Evolutionary conservation across 1,140 invertebrate genomes (phyloP).

Genomic region (Drosophila teissieri): DNA sequence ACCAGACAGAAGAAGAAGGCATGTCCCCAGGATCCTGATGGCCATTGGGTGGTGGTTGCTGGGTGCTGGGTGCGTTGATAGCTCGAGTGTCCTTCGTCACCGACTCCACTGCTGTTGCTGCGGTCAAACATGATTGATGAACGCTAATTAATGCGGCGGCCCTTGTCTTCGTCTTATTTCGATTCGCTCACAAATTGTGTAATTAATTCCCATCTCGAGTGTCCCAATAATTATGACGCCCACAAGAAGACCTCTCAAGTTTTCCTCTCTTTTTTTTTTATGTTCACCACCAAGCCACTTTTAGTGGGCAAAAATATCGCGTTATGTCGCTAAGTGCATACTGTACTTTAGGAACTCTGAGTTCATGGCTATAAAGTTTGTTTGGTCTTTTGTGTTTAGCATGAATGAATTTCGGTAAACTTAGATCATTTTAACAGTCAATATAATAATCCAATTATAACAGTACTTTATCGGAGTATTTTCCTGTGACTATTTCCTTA

Average conservation of each 20-base stretch:
- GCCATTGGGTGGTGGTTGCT: constrained; percentile 10
- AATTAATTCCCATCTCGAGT: constrained; percentile 78
- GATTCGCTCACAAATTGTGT: constrained; percentile 62
- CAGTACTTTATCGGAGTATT: not conserved
- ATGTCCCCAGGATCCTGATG: constrained; percentile 11
- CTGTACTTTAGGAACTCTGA: not conserved
- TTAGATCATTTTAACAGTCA: not conserved
- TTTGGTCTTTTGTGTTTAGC: not conserved
- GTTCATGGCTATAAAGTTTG: not conserved
- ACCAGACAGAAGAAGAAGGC: constrained; percentile 27
- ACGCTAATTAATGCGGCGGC: constrained; percentile 77
- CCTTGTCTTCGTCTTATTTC: constrained; percentile 1
- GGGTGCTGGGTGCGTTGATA: constrained; percentile 9
- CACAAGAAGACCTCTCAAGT: constrained; percentile 4
- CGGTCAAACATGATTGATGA: constrained; percentile 83
- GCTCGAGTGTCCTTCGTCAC: constrained; percentile 49
- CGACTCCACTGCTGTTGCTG: constrained; percentile 29
- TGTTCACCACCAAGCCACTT: not conserved
- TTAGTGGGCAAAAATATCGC: not conserved
- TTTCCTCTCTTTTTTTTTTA: not conserved
- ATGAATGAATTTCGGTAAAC: too few species aligned
- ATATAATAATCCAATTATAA: not conserved
- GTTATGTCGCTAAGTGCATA: not conserved
- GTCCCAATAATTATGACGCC: constrained; percentile 69
- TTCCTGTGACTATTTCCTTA: not conserved